Evolutionary conservation across 2,888 invertebrate species (phyloP), one percentile per base, ranked within the genome.

Genomic region (Strigamia transsilvanica): DNA sequence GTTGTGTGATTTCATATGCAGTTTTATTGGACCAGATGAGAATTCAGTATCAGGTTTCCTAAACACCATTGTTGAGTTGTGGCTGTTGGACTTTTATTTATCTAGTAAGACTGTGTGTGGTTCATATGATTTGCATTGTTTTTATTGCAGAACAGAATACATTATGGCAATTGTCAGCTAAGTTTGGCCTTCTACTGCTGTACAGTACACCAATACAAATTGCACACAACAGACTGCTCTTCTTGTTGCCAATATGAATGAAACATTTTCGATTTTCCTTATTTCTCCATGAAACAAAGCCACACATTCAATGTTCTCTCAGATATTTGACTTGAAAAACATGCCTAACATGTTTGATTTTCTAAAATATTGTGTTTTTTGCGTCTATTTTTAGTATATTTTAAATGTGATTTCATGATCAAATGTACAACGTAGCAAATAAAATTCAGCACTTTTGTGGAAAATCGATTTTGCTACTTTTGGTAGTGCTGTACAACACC

Each of bases 21-120:
- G 13, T 46, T 13, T 46, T 46, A 13, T 46, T 46, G 46, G 46
- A 9, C 46, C 46, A 46, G 15, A 46, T 10, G 15, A 46, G 7
- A 46, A 46, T 46, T 46, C 46, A 46, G 46, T 46, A 46, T 46
- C 46, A 46, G 46, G 46, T 46, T 46, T 46, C 46, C 46, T 46
- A 46, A 46, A 46, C 46, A 46, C 5, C 46, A n/a, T 46, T 46
- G 46, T 46, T 46, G 46, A 46, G 46, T 46, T 46, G 46, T 46
- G 46, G n/a, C 46, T 46, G 46, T 46, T 46, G 46, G n/a, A 46
- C 46, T 46, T 46, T 46, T 46, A 46, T 46, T 46, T 46, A 46
- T 6, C 46, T 12, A 12, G 7, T n/a, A 46, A 46, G 46, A 15
- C 15, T 46, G 46, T 46, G 46, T n/a, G n/a, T 46, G n/a, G n/a